Base-by-base conservation (phyloP, 2,888 invertebrate genomes). In the Diarsia brunnea region DNA sequence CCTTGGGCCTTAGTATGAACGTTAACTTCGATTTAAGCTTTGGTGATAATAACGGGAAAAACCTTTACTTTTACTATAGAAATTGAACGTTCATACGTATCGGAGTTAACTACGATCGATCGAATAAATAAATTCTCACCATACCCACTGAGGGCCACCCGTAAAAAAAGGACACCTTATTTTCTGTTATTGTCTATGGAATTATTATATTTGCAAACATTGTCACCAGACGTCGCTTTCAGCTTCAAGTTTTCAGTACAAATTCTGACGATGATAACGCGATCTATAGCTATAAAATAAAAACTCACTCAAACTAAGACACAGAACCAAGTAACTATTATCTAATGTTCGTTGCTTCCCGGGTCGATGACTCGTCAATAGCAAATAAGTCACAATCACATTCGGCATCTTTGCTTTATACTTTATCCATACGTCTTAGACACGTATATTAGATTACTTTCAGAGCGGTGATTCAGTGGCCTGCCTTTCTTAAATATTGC, bases 321-420 rank as follows among this genome's bases (percentile, higher is more conserved):
- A 90, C 89, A 89, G 88, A 90, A 90, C 87, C 80, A 91, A 91
- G 90, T 93, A 91, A 93, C 92, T 86, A 92, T 93, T 94, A 94
- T 93, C 93, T 94, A 94, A 93, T 92, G 89, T 88, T 90, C 87
- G 84, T 87, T 80, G 79, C 90, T 89, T 88, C 88, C 88, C 89
- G 89, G 95, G 95, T 95, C 95, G 91, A 94, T 94, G 96, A 95
- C 95, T 93, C 89, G 80, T 90, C 84, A 79, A 89, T 88, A 88
- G 83, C 84, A 89, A 90, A 89, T 92, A 93, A 91, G 91, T 91
- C 90, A 91, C 92, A 93, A 92, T 93, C 90, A 90, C 90, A 93
- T 90, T 92, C 90, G 90, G 90, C 90, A 90, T 92, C 92, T 92
- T 84, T 81, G 85, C 80, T 84, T 89, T 91, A 90, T 49, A 84